These are phyloP conservation scores for Autographa pulchrina DNA, from an alignment of 2,888 invertebrate species.

Conservation along the genomic window DNA sequence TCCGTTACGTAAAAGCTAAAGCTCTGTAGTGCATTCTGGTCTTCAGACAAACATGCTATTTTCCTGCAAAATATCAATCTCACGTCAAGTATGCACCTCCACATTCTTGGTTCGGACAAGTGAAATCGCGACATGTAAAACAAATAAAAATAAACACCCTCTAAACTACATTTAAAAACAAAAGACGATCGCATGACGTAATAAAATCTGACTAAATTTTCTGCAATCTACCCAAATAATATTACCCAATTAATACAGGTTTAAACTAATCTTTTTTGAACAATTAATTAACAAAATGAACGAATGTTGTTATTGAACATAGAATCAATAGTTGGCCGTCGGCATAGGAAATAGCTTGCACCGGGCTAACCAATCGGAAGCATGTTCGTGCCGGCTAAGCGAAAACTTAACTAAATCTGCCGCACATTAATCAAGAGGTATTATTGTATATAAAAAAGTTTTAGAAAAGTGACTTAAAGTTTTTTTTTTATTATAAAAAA, in stretches of 20 bases:
- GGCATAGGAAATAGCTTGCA: slow-evolving; percentile 36
- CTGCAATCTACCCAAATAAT: background rate
- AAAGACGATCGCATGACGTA: background rate
- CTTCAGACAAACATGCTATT: no score
- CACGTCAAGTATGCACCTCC: no score
- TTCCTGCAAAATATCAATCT: no score
- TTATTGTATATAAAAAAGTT: background rate
- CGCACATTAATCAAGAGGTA: background rate
- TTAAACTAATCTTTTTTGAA: no score
- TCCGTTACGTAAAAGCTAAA: no score
- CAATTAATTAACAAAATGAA: background rate
- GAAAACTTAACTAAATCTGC: slow-evolving; percentile 25
- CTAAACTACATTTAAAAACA: background rate
- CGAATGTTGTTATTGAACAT: background rate
- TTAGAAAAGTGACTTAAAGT: background rate
- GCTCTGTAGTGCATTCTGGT: no score
- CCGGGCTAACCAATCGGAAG: slow-evolving; percentile 48
- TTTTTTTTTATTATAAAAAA: no score
- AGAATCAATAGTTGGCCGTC: background rate
- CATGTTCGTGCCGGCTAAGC: slow-evolving; percentile 21
- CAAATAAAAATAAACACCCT: no score
- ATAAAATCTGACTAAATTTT: background rate
- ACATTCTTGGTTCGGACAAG: no score
- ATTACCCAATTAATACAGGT: no score
- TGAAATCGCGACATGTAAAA: no score